phyloP scores from a whole-genome alignment of 1,140 invertebrate species.

The Caenorhabditis inopinata region DNA sequence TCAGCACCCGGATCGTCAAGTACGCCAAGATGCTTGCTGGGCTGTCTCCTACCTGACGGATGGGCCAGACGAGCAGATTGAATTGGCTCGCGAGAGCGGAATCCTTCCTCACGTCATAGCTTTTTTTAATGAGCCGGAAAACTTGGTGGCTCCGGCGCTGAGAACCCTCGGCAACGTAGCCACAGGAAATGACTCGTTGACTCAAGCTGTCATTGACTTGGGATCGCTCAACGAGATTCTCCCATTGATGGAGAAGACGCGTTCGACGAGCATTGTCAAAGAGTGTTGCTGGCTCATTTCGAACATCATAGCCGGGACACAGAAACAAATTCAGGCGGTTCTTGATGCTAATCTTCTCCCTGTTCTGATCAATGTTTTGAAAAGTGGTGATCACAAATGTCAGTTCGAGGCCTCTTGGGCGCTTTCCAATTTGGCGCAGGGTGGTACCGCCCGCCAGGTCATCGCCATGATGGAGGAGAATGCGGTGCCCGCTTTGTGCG shows the following conservation, averaged over 20 bases:
- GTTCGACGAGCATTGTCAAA: conserved; percentile 40
- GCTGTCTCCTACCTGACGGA: conserved; percentile 54
- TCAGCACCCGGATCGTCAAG: conserved; percentile 43
- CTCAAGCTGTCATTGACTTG: conserved; percentile 49
- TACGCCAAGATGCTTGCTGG: conserved; percentile 51
- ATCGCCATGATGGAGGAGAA: not conserved
- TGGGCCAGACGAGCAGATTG: conserved; percentile 53
- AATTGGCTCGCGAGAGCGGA: conserved; percentile 31
- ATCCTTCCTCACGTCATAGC: conserved; percentile 25
- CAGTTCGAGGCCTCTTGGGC: conserved; percentile 50
- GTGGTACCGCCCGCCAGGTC: conserved; percentile 38
- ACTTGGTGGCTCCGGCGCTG: conserved; percentile 45
- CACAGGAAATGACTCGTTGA: conserved; percentile 50
- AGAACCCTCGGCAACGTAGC: conserved; percentile 50
- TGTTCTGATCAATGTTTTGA: conserved; percentile 39
- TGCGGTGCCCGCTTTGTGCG: not conserved
- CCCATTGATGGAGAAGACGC: not conserved
- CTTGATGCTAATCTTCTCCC: conserved; percentile 45
- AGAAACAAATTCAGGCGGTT: conserved; percentile 47
- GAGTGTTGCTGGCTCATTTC: conserved; percentile 51
- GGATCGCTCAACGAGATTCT: conserved; percentile 25
- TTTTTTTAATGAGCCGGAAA: conserved; percentile 33
- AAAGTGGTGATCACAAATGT: conserved; percentile 49
- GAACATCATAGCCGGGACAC: conserved; percentile 51
- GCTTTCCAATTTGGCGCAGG: conserved; percentile 47